These are phyloP conservation scores for Aphyosemion australe DNA, from an alignment of 2,113 vertebrate species.

Conservation along the genomic window DNA sequence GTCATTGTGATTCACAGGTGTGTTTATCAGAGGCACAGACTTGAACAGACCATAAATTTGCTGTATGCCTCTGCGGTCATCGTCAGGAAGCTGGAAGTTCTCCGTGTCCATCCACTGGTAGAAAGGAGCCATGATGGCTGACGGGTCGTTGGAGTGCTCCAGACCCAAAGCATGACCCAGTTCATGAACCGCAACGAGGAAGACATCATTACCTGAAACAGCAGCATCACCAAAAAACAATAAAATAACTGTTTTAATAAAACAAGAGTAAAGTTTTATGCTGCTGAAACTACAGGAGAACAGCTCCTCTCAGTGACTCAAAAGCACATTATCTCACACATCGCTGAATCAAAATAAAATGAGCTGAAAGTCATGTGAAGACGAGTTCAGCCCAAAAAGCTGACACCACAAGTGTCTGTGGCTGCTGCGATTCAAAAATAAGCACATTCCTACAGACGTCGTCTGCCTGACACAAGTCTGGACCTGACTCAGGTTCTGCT, in stretches of 20 bases:
- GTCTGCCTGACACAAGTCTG: slow-evolving; percentile 4
- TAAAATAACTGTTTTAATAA: too few species aligned
- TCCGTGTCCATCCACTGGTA: slow-evolving; percentile 96
- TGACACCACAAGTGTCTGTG: slow-evolving; percentile 10
- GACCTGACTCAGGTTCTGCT: slow-evolving; percentile 32
- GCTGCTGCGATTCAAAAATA: slow-evolving; percentile 26
- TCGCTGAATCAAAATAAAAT: slow-evolving; percentile 17
- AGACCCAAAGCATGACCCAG: slow-evolving; percentile 89
- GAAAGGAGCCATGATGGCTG: slow-evolving; percentile 93
- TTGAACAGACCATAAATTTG: slow-evolving; percentile 83
- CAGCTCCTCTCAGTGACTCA: slow-evolving; percentile 37
- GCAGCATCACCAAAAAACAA: background rate
- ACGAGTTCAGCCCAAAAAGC: slow-evolving; percentile 29
- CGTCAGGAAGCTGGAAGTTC: slow-evolving; percentile 86
- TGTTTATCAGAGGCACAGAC: too few species aligned
- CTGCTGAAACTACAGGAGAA: background rate
- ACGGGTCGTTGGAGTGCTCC: slow-evolving; percentile 90
- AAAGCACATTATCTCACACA: background rate
- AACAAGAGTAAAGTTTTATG: too few species aligned
- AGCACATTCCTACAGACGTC: slow-evolving; percentile 11
- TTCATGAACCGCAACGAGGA: slow-evolving; percentile 90
- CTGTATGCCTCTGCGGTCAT: slow-evolving; percentile 87
- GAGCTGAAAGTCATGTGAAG: slow-evolving; percentile 15
- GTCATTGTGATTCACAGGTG: too few species aligned
- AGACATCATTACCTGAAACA: slow-evolving; percentile 86